phyloP scores from a whole-genome alignment of 2,113 vertebrate species.

The Trichechus manatus region DNA sequence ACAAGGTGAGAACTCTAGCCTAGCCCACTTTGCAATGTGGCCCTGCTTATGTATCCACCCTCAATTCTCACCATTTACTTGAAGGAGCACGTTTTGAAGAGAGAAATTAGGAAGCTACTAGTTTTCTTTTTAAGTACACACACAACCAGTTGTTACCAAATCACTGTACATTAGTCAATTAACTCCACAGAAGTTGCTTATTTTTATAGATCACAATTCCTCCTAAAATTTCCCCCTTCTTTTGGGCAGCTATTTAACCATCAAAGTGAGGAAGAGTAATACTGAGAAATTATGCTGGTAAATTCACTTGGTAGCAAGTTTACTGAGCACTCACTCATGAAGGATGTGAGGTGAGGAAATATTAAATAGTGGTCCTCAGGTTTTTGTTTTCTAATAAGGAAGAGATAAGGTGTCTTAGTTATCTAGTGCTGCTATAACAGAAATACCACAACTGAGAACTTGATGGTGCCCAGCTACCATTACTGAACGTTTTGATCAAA shows the following conservation, averaged over 20 bases:
- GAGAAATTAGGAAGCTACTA: not conserved
- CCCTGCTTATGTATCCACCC: not conserved
- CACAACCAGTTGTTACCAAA: not conserved
- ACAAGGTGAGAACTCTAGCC: not conserved
- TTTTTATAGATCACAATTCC: slow-evolving; percentile 8
- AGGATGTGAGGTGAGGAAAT: not conserved
- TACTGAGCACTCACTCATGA: not conserved
- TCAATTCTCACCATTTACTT: not conserved
- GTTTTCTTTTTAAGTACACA: not conserved
- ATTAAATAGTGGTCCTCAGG: not conserved
- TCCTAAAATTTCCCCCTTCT: slow-evolving; percentile 22
- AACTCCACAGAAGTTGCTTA: not conserved
- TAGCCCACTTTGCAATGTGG: not conserved
- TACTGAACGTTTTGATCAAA: too few species aligned
- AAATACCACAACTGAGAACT: too few species aligned
- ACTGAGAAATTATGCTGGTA: not conserved
- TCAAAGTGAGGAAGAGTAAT: not conserved
- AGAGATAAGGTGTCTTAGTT: not conserved
- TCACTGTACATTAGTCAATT: not conserved
- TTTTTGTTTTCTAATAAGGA: not conserved
- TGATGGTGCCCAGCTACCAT: too few species aligned
- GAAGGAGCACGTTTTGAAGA: not conserved
- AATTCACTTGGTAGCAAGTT: slow-evolving; percentile 1
- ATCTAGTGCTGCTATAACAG: too few species aligned
- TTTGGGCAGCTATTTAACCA: not conserved